Base-by-base conservation (phyloP, 2,113 vertebrate species). In the Elgaria multicarinata region DNA sequence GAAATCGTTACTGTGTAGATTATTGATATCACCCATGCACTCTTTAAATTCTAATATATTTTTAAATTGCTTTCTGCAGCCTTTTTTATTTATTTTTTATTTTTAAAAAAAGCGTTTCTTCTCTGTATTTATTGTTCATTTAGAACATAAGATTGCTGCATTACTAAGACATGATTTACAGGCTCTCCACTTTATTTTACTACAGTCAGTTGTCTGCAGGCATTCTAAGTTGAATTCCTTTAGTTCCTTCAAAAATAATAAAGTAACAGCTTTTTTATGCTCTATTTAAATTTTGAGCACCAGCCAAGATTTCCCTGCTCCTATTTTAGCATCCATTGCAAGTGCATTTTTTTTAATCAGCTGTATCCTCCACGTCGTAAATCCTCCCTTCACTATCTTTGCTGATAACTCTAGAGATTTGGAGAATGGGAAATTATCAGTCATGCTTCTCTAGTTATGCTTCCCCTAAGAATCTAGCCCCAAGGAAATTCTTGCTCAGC, bases 251-350 rank as follows among this genome's bases (percentile, higher is more conserved):
- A 90, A 91, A 95, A 96, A 95, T 92, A 94, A 95, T 94, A 93
- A 96, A 95, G 92, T 87, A 93, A 77, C 78, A 90, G 90, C 90
- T 94, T 95, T 77, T 96, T 95, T 93, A 95, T 95, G 93, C 93
- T 93, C 94, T 94, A 93, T 95, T 96, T 95, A 94, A 95, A 91
- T 93, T 83, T 92, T 95, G 95, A 95, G 91, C 91, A 84, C 90
- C n/a, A 93, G 93, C 95, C 95, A 94, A 94, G 83, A 89, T 84
- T 77, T 1, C 14, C 90, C 84, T 90, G 64, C 91, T 83, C 79
- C 28, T 90, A 67, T 88, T 95, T 94, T 84, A 93, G 81, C 91
- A 93, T 90, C 91, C 81, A 71, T 92, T 93, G 91, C 31, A 90
- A 92, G 90, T 46, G 83, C 83, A 74, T 92, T 95, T 91, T 89